Evolutionary conservation across 1,140 invertebrate genomes (phyloP), one percentile per base, ranked within the genome.

Genomic region (Drosophila sturtevanti): DNA sequence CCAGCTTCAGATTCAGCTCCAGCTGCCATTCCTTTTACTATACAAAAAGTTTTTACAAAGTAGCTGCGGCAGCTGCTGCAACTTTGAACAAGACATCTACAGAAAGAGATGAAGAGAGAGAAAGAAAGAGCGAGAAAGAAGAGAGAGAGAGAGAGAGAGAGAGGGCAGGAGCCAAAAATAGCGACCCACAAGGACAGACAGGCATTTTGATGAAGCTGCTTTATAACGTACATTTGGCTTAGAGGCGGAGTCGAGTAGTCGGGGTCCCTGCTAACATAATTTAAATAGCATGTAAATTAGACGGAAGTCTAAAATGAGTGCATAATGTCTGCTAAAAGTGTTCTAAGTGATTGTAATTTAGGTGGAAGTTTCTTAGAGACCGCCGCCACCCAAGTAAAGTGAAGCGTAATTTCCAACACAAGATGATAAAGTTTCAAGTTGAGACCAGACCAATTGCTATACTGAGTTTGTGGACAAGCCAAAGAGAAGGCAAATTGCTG

Each of bases 271-370:
- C 51, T 56, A 82, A 81, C 84, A 89, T 89, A 82, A 89, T 89
- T 89, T 89, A 89, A 89, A 89, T 89, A 89, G 84, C 84, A 89
- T 89, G 84, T 89, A 89, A 89, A 89, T 89, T 89, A 89, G 84
- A 89, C 84, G 85, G 79, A 89, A 89, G 84, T 89, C 84, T 84
- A 89, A 89, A 89, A 89, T 82, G 85, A 89, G 79, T 89, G 84
- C 84, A 89, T 84, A 89, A 89, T 89, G 84, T 84, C 84, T 89
- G 71, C 77, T 89, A 80, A 89, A 89, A 89, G 79, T 84, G 84
- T 73, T 80, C 73, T 89, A 89, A 89, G 84, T 89, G 85, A 89
- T 89, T 89, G 84, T 89, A 89, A 89, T 89, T 89, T 89, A 84
- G 84, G 84, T 77, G 79, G 77, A 89, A 75, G 58, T 75, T 75